These are phyloP conservation scores for Agapornis canus DNA, from an alignment of 2,797 vertebrate species.

Conservation along the genomic window DNA sequence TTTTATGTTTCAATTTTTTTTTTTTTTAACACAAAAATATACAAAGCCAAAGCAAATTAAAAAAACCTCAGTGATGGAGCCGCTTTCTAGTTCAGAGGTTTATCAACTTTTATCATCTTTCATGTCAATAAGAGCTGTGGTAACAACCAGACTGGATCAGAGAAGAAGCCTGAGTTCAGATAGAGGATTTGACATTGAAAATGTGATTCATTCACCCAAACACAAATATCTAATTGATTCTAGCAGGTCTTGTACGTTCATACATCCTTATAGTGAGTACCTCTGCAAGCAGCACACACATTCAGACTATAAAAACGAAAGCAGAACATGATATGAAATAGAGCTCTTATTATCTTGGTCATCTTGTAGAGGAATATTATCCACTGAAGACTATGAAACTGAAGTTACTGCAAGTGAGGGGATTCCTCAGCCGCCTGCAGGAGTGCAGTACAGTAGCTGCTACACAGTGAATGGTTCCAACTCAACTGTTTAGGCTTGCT, in stretches of 20 bases:
- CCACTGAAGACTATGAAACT: background rate
- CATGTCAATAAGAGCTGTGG: background rate
- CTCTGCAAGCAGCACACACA: background rate
- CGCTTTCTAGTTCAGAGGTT: background rate
- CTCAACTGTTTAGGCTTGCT: background rate
- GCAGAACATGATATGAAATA: background rate
- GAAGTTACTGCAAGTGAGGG: background rate
- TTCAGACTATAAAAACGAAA: background rate
- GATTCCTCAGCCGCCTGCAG: background rate
- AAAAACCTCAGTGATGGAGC: background rate
- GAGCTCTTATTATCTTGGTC: background rate
- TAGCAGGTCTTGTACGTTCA: background rate
- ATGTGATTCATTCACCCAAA: background rate
- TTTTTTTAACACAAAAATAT: background rate
- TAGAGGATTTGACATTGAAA: background rate
- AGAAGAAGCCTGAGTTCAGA: background rate
- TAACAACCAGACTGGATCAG: background rate
- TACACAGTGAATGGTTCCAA: background rate
- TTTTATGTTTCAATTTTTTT: background rate
- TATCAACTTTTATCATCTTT: background rate
- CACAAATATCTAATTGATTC: background rate
- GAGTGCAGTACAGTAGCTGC: background rate
- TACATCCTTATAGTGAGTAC: background rate
- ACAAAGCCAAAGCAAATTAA: background rate
- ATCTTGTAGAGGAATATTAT: background rate